Evolutionary conservation across 1,140 invertebrate genomes (phyloP), one percentile per base, ranked within the genome.

Genomic region (Muscidifurax raptorellus): DNA sequence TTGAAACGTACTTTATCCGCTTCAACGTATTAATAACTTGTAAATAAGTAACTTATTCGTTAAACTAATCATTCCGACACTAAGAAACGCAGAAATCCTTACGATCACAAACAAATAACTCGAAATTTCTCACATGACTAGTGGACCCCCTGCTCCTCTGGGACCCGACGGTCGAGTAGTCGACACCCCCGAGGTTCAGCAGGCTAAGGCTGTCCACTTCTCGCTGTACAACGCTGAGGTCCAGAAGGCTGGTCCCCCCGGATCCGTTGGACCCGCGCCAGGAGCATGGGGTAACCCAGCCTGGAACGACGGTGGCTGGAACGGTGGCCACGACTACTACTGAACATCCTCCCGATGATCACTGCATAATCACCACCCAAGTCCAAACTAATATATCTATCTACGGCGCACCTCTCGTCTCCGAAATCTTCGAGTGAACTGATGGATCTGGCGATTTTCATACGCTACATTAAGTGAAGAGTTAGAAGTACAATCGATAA

Each of bases 161-260:
- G 94, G 94, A 22, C 91, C 94, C 6, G 94, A 94, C 59, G 94
- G 94, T 18, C 92, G 94, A 7, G 95, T 95, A 28, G 90, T 95
- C 2, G 95, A 96, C 86, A 95, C 95, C 2, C 93, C 95, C 75
- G 95, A 95, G 89, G 95, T 95, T 6, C 94, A 94, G 77, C 94
- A 94, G 59, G 95, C 95, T 44, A 95, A 95, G 87, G 93, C 94
- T 1, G 92, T 94, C 66, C 95, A 95, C 87, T 95, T 94, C 90
- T 93, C 94, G 18, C 92, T 95, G 9, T 92, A 90, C 86, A 94
- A 93, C 83, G 94, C 94, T 36, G 94, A 94, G 82, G 94, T 94
- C 1, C 91, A 92, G 75, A 91, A 92, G 77, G 91, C 94, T 66
- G 91, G 93, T 72, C 93, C 94, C 74, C 90, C 91, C 7, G 90